Evolutionary conservation across 2,888 invertebrate species (phyloP).

Genomic region (Hirtodrosophila cameraria): DNA sequence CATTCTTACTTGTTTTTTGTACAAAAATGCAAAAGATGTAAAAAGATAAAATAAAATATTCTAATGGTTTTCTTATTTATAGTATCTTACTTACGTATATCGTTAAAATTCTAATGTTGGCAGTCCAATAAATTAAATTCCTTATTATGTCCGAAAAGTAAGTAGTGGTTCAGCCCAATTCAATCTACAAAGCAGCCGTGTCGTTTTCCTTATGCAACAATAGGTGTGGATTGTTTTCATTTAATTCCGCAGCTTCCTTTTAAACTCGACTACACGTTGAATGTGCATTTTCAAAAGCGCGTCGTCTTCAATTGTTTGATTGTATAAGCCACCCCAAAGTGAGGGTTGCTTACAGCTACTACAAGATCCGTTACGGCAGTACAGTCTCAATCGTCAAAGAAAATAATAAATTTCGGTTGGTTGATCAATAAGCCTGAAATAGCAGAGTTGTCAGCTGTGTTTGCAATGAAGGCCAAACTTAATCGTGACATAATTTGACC

Average conservation of each 20-base stretch:
- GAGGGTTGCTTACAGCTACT: conserved; percentile 35
- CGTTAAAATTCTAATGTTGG: too few relatives aligned
- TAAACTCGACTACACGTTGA: conserved; percentile 36
- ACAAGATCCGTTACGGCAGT: conserved; percentile 42
- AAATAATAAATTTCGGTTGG: background rate
- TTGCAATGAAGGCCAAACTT: conserved; percentile 12
- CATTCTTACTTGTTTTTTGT: too few relatives aligned
- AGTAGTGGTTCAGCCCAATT: conserved; percentile 22
- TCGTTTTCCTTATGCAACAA: conserved; percentile 32
- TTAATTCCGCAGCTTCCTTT: conserved; percentile 30
- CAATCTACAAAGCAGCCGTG: background rate
- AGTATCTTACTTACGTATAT: too few relatives aligned
- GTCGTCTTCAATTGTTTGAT: conserved; percentile 19
- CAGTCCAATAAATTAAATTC: too few relatives aligned
- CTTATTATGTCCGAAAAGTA: too few relatives aligned
- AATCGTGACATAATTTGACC: conserved; percentile 25
- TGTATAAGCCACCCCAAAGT: conserved; percentile 32
- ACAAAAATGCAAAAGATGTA: too few relatives aligned
- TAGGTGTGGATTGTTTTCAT: conserved; percentile 43
- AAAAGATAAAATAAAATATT: too few relatives aligned
- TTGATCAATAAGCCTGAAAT: conserved; percentile 4
- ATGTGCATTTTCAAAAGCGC: conserved; percentile 17
- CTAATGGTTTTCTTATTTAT: too few relatives aligned
- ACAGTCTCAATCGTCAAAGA: conserved; percentile 38
- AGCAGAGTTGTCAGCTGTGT: background rate